Evolutionary conservation across 2,113 vertebrate species (phyloP).

Genomic region (Eurystomus gularis): DNA sequence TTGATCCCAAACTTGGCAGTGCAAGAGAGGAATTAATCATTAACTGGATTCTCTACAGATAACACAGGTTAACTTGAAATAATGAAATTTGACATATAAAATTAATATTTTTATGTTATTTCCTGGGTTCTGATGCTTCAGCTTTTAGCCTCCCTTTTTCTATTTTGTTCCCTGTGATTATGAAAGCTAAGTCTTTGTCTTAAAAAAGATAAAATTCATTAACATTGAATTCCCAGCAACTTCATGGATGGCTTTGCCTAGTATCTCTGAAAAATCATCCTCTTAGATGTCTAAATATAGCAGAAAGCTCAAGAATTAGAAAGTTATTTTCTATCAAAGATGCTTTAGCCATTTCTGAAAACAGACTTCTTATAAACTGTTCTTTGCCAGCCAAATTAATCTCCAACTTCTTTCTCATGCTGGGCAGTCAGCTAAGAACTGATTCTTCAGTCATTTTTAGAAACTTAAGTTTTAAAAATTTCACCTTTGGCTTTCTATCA

Average conservation of each 20-base stretch:
- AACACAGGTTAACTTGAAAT: not conserved
- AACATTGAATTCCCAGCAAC: not conserved
- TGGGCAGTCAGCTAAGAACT: not conserved
- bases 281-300: not conserved
- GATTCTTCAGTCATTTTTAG: not conserved
- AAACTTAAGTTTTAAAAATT: not conserved
- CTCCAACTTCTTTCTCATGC: not conserved
- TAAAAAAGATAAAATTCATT: not conserved
- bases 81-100: not conserved
- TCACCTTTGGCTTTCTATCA: not conserved
- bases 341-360: not conserved
- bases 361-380: not conserved
- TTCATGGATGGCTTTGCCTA: not conserved
- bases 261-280: not conserved
- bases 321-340: not conserved
- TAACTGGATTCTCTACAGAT: not conserved
- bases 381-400: not conserved
- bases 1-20: not conserved
- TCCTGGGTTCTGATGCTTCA: not conserved
- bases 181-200: not conserved
- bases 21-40: not conserved
- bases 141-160: not conserved
- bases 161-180: not conserved
- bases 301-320: not conserved
- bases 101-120: not conserved